Evolutionary conservation across 2,888 invertebrate species (phyloP), one percentile per base, ranked within the genome.

Genomic region (Sericinus montela): DNA sequence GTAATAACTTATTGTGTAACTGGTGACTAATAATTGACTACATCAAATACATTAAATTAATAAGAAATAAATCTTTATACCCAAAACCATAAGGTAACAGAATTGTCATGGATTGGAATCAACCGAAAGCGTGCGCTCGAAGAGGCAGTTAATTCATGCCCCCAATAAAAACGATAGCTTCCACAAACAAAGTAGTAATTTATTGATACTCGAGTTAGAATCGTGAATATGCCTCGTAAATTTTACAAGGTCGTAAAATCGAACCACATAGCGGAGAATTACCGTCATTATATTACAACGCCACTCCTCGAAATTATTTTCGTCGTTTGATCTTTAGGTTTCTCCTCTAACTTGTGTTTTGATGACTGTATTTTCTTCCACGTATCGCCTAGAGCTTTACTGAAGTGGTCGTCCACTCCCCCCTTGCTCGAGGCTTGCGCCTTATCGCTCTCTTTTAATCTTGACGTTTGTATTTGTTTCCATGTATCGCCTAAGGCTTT

Each of bases 401-500:
- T 96, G 86, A 97, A 97, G 75, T 97, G 97, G 72, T 97, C 97
- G 80, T 97, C 97, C 14, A 75, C 79, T 28, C 75, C 76, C 55
- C 73, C 80, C 11, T 36, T 36, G 36, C 65, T 71, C 1, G 72
- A 63, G 1, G 65, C 53, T 51, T 77, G 73, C 34, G 66, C 57
- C 57, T 79, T 81, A 34, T 90, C 80, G 30, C 57, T 76, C 52
- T 83, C 85, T 72, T 91, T 90, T 69, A 84, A 67, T 39, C 91
- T 90, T 23, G 91, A 91, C 50, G 91, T 92, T 69, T 93, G 93
- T 53, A 94, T 83, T 75, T 93, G 92, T 55, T 90, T 89, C 97
- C 96, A 97, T 0, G 95, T 96, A 69, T 95, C 95, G 23, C 94
- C 94, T 38, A 97, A 85, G 0, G 97, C 96, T 86, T 96, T 97